Evolutionary conservation across 2,797 vertebrate species (phyloP).

Genomic region (Typhlichthys subterraneus): DNA sequence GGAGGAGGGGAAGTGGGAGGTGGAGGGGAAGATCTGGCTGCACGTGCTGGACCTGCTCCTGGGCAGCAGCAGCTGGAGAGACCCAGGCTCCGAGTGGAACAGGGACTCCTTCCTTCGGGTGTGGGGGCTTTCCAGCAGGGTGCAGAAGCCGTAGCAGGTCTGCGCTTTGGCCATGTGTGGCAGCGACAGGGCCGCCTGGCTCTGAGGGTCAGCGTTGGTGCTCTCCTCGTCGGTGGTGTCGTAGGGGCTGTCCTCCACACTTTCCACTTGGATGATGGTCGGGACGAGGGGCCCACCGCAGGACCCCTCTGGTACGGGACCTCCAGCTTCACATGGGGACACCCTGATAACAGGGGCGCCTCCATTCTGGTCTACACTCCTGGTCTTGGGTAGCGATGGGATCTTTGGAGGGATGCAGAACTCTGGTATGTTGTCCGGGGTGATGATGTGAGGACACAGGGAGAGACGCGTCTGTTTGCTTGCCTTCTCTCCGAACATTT

Average conservation of each 20-base stretch:
- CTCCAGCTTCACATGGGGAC: constrained; percentile 45
- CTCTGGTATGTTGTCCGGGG: constrained; percentile 90
- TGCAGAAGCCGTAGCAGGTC: constrained; percentile 93
- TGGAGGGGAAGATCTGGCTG: constrained; percentile 51
- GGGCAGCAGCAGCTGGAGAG: constrained; percentile 74
- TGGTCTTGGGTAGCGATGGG: constrained; percentile 62
- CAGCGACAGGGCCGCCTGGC: constrained; percentile 83
- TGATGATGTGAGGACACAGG: constrained; percentile 88
- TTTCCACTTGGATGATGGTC: constrained; percentile 89
- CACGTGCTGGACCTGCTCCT: constrained; percentile 77
- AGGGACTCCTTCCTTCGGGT: constrained; percentile 92
- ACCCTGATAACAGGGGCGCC: constrained; percentile 35
- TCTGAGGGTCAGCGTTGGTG: constrained; percentile 86
- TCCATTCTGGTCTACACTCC: constrained; percentile 53
- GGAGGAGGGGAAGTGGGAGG: constrained; percentile 40
- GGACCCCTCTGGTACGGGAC: constrained; percentile 48
- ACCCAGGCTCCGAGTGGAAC: constrained; percentile 78
- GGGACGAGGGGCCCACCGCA: constrained; percentile 51
- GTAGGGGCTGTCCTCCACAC: constrained; percentile 78
- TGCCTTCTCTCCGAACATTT: constrained; percentile 78
- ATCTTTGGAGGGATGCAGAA: constrained; percentile 93
- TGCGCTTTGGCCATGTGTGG: constrained; percentile 81
- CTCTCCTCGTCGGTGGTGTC: constrained; percentile 79
- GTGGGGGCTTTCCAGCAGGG: constrained; percentile 92
- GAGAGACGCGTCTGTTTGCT: constrained; percentile 62